Base-by-base conservation (phyloP, 2,797 vertebrate species). In the Florisuga fusca region DNA sequence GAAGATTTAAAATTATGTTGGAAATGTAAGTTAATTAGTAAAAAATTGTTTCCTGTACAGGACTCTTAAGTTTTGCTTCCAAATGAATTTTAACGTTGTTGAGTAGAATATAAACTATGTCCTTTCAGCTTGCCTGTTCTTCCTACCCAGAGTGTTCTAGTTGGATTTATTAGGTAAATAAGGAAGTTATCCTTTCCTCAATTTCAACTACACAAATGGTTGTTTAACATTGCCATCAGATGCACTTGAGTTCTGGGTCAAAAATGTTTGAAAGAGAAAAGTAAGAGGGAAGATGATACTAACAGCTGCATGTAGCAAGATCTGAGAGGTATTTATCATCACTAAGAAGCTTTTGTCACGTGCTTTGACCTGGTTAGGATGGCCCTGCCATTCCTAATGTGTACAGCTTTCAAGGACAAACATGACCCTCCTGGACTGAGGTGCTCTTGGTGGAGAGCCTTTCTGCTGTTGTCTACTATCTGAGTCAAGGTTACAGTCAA, bases 1-100 rank as follows among this genome's bases (percentile, higher is more conserved):
- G 26, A 34, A 61, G 18, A 38, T 74, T 80, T 92, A 55, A 74
- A 84, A 75, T 71, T 38, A 61, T 66, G 23, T 84, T 84, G 50
- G 57, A 94, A 87, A 57, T 61, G 2, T 38, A 72, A 89, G 7
- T 54, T 74, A 61, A 94, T 58, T 10, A 74, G 41, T 12, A 77
- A 25, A 73, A 79, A 73, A 61, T 1, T 77, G 6, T 51, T 82
- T 81, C 41, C 61, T 74, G 38, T 36, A 57, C 13, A 84, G 25
- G 7, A 58, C 38, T 76, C 14, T 48, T 41, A 61, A 55, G 12
- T 69, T 92, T 57, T 73, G 34, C 25, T 15, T 83, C 51, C 59
- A 66, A 86, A 90, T 9, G 76, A 15, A 63, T 91, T 82, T 78
- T 59, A 72, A 50, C 25, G 1, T 10, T 36, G 20, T 59, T 73